phyloP scores from a whole-genome alignment of 2,888 invertebrate genomes.

The Gasteruption jaculator region DNA sequence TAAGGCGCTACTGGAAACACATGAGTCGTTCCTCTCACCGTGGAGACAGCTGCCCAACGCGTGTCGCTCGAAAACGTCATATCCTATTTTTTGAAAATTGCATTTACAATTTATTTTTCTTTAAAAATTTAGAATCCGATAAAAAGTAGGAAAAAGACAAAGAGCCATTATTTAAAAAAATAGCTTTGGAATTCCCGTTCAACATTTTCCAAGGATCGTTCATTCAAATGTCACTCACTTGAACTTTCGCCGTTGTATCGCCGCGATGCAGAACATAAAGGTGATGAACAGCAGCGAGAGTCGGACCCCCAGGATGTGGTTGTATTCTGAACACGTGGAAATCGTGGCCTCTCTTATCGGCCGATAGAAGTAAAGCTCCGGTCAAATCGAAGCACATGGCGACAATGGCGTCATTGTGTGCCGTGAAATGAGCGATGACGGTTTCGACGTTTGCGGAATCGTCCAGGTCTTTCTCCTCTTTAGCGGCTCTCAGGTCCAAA shows the following conservation, averaged over 20 bases:
- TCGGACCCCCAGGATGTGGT: slow-evolving; percentile 85
- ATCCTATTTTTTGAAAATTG: slow-evolving; percentile 60
- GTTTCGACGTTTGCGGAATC: slow-evolving; percentile 68
- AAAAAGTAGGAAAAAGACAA: neutral
- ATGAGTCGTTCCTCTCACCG: slow-evolving; percentile 94
- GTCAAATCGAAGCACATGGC: slow-evolving; percentile 88
- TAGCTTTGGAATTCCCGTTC: neutral
- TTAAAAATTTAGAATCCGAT: neutral
- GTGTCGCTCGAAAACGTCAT: slow-evolving; percentile 89
- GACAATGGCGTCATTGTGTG: slow-evolving; percentile 84
- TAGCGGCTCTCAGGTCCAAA: slow-evolving; percentile 73
- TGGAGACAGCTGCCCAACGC: slow-evolving; percentile 95
- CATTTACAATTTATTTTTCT: slow-evolving; percentile 3
- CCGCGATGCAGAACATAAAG: slow-evolving; percentile 92
- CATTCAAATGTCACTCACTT: slow-evolving; percentile 47
- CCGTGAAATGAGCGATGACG: slow-evolving; percentile 81
- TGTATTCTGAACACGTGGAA: slow-evolving; percentile 95
- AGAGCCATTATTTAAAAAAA: neutral
- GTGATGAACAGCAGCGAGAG: slow-evolving; percentile 88
- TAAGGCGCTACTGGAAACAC: slow-evolving; percentile 96
- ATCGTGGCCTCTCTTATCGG: slow-evolving; percentile 88
- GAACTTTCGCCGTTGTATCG: slow-evolving; percentile 93
- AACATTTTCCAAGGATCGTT: too few relatives aligned
- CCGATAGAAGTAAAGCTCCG: slow-evolving; percentile 84
- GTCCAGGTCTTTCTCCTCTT: slow-evolving; percentile 57